Evolutionary conservation across 2,888 invertebrate genomes (phyloP).

Genomic region (Tyria jacobaeae): DNA sequence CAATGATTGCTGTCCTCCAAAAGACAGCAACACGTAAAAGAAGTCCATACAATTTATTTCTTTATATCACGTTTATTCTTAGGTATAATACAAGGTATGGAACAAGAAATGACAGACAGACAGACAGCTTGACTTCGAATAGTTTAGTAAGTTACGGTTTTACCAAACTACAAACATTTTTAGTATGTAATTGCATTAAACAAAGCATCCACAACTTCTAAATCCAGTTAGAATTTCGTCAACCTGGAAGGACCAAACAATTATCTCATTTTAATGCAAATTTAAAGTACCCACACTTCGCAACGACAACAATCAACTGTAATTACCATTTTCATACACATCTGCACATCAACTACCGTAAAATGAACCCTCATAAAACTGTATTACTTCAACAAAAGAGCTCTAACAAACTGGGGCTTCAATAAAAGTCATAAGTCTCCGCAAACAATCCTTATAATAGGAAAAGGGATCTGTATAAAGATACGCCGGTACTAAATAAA

Average conservation of each 20-base stretch:
- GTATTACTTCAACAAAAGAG: slow-evolving; percentile 47
- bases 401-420: slow-evolving; percentile 62
- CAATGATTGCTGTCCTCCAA: too few species aligned
- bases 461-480: slow-evolving; percentile 60
- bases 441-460: slow-evolving; percentile 80
- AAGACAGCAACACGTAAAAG: too few species aligned
- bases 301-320: slow-evolving; percentile 69
- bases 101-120: too few species aligned
- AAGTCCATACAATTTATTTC: too few species aligned
- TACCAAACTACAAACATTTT: too few species aligned
- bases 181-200: background rate
- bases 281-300: slow-evolving; percentile 67
- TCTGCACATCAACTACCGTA: slow-evolving; percentile 57
- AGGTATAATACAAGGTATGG: too few species aligned
- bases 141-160: too few species aligned
- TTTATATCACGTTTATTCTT: too few species aligned
- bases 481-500: slow-evolving; percentile 78
- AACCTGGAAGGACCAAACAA: slow-evolving; percentile 67
- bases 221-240: slow-evolving; percentile 23
- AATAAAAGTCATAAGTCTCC: slow-evolving; percentile 74
- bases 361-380: slow-evolving; percentile 55
- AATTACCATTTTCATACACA: slow-evolving; percentile 57
- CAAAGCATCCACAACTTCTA: background rate
- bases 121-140: too few species aligned
- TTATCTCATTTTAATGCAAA: slow-evolving; percentile 81